A percentile compares a stretch with the other conserved stretches of the same genome.
Evolutionary conservation across 2,888 invertebrate species (phyloP).

Genomic region (Drosophila acutilabella): DNA sequence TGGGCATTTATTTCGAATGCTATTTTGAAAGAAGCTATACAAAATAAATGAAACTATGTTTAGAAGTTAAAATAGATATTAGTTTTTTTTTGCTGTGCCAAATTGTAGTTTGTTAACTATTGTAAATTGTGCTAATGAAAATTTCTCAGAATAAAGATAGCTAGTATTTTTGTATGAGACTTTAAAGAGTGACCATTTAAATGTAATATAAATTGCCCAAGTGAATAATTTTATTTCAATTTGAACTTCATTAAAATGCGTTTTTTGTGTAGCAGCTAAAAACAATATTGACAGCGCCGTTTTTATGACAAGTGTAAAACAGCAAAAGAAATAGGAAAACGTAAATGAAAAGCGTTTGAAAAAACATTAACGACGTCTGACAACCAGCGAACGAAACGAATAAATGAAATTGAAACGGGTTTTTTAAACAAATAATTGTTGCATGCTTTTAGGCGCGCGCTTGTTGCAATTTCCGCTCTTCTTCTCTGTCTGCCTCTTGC

Average conservation of each 20-base stretch:
- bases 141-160: too few species aligned
- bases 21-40: too few species aligned
- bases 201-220: too few species aligned
- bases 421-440: constrained; percentile 58
- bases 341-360: not conserved
- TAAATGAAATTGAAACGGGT: constrained; percentile 35
- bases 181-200: too few species aligned
- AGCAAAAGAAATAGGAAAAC: not conserved
- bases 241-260: not conserved
- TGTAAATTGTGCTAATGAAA: too few species aligned
- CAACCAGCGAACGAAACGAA: not conserved
- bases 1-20: too few species aligned
- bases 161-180: too few species aligned
- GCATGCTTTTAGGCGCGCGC: constrained; percentile 66
- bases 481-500: not conserved
- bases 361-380: constrained; percentile 5
- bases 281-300: not conserved
- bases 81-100: too few species aligned
- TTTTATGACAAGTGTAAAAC: not conserved
- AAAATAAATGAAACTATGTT: too few species aligned
- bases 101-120: too few species aligned
- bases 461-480: constrained; percentile 43
- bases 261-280: not conserved
- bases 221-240: not conserved
- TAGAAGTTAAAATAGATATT: too few species aligned